Percentiles rank a stretch among this genome's conserved stretches.
Evolutionary conservation across 2,888 invertebrate species (phyloP).

Genomic region (Caradrina kadenii): DNA sequence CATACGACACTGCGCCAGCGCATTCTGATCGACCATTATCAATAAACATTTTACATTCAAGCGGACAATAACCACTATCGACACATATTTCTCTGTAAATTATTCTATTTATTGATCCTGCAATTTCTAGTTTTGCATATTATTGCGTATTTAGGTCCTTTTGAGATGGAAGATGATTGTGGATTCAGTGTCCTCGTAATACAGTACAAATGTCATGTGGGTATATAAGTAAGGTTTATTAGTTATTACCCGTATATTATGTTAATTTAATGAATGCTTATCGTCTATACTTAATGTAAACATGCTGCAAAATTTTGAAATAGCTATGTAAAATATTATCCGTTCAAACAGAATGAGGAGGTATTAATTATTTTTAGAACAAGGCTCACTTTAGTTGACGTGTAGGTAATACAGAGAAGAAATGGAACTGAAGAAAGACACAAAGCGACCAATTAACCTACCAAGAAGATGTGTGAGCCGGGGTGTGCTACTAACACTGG

Average conservation of each 20-base stretch:
- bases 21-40: constrained; percentile 77
- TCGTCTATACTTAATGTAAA: constrained; percentile 73
- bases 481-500: constrained; percentile 82
- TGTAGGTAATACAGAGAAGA: constrained; percentile 62
- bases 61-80: constrained; percentile 52
- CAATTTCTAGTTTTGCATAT: constrained; percentile 62
- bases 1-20: constrained; percentile 77
- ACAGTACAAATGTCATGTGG: constrained; percentile 80
- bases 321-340: constrained; percentile 69
- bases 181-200: constrained; percentile 78
- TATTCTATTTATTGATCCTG: constrained; percentile 60
- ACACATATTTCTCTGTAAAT: constrained; percentile 60
- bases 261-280: constrained; percentile 78
- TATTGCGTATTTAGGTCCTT: constrained; percentile 67
- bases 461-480: constrained; percentile 78
- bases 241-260: constrained; percentile 85
- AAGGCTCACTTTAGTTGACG: constrained; percentile 65
- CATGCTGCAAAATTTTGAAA: constrained; percentile 75
- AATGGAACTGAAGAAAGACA: constrained; percentile 68
- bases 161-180: constrained; percentile 69
- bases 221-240: constrained; percentile 80
- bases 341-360: constrained; percentile 60
- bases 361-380: constrained; percentile 67
- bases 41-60: constrained; percentile 69
- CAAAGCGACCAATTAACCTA: constrained; percentile 81